phyloP scores from a whole-genome alignment of 2,797 vertebrate species.

The Leptatherina wallacei region DNA sequence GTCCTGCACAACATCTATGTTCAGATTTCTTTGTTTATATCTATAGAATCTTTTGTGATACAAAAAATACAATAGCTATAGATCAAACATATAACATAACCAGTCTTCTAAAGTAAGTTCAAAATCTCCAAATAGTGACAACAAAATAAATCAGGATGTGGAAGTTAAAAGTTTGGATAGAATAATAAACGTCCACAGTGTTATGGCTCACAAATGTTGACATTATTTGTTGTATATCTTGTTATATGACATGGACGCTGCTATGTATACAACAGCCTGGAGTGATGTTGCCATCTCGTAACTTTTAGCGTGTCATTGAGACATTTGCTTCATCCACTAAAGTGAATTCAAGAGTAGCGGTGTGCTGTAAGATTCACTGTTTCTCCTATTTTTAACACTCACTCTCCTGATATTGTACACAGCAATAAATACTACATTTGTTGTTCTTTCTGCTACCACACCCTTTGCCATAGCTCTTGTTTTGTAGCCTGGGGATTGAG shows the following conservation, averaged over 20 bases:
- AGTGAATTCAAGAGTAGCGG: conserved; percentile 8
- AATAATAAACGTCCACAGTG: not conserved
- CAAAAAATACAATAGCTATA: too few relatives aligned
- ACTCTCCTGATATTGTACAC: conserved; percentile 42
- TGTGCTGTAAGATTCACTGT: conserved; percentile 8
- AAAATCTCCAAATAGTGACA: too few relatives aligned
- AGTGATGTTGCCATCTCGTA: not conserved
- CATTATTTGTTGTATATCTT: not conserved
- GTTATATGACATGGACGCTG: not conserved
- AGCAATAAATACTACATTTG: conserved; percentile 67
- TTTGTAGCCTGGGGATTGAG: conserved; percentile 60
- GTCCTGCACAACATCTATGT: too few relatives aligned
- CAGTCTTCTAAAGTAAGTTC: too few relatives aligned
- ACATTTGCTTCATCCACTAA: not conserved
- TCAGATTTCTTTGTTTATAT: too few relatives aligned
- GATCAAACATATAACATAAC: too few relatives aligned
- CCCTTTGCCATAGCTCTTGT: conserved; percentile 61
- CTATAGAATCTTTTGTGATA: too few relatives aligned
- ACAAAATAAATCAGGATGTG: not conserved
- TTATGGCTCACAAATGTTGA: not conserved
- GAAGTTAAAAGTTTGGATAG: not conserved
- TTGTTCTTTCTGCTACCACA: conserved; percentile 47
- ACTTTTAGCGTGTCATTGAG: not conserved
- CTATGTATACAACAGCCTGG: not conserved
- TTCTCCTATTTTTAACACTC: conserved; percentile 31